Evolutionary conservation across 2,113 vertebrate species (phyloP), one percentile per base, ranked within the genome.

Genomic region (Corydoras sp.): DNA sequence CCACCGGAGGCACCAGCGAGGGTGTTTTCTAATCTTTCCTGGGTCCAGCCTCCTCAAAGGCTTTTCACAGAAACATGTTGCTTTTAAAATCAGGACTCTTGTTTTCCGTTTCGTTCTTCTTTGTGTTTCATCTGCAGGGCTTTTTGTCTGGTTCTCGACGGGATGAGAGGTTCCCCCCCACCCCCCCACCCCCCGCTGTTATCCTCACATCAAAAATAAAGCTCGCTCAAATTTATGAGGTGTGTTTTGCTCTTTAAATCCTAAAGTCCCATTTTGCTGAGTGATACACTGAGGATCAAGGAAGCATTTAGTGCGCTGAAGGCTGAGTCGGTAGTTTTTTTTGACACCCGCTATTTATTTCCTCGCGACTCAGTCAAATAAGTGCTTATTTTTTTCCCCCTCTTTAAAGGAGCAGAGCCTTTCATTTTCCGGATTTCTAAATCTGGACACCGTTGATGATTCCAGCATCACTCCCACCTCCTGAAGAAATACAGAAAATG

Each of bases 231-330:
- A 68, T 58, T 3, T 24, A 68, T 48, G n/a, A 48, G 5, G 11
- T 9, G 12, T 49, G 24, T 29, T 58, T 58, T 68, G 7, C 43
- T 29, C 32, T 24, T 58, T 15, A 68, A 68, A 68, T 68, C 11
- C 66, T 48, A 48, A 58, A 56, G 32, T 54, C 50, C 15, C n/a
- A 67, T 67, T 67, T 56, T 67, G 31, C 54, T 35, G 64, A 65
- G 49, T 65, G 64, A 54, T 43, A 10, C 51, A 67, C 14, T n/a
- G 12, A 13, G 9, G 30, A 66, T 54, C 24, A 32, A 54, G 24
- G 12, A 65, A 24, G 15, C 51, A 35, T 67, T 67, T 67, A 67
- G 53, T 58, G 54, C 14, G 35, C 35, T 56, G 32, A 58, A n/a
- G 51, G 29, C 12, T 55, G 3, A 15, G 55, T n/a, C 14, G 10